Evolutionary conservation across 2,113 vertebrate genomes (phyloP).

Genomic region (Callipepla californica): DNA sequence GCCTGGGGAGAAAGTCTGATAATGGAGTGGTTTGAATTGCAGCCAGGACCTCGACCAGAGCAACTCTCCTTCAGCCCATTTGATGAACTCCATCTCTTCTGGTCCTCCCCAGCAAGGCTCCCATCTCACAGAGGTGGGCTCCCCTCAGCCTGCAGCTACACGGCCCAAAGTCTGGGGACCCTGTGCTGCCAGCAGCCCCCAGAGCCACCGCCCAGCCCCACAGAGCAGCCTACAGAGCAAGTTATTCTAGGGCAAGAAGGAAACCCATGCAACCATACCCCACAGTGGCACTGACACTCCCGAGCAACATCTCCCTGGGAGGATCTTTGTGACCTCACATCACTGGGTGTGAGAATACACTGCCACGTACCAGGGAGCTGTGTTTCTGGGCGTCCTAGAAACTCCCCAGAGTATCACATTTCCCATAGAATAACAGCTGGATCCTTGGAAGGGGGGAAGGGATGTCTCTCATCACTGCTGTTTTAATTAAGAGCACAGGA

Average conservation of each 20-base stretch:
- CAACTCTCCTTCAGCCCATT: accelerated
- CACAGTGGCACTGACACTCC: neutral
- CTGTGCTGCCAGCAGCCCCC: neutral
- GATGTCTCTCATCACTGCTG: neutral
- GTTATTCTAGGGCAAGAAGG: accelerated
- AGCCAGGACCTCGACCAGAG: accelerated
- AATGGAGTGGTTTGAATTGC: neutral
- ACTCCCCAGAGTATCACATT: too few relatives aligned
- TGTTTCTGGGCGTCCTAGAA: accelerated
- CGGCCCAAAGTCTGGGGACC: neutral
- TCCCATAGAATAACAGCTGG: neutral
- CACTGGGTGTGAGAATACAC: neutral
- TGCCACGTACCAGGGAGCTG: neutral
- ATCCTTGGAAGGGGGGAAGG: neutral
- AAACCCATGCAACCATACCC: neutral
- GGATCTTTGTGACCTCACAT: neutral
- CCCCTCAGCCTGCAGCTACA: slow-evolving; percentile 27
- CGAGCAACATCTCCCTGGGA: neutral
- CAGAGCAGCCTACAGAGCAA: neutral
- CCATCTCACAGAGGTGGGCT: accelerated
- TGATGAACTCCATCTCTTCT: neutral
- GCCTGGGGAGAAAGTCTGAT: neutral
- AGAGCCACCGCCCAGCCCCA: neutral
- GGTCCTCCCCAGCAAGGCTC: neutral
- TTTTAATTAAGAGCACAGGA: neutral